Evolutionary conservation across 2,797 vertebrate genomes (phyloP), one percentile per base, ranked within the genome.

Genomic region (Lagocephalus sceleratus): DNA sequence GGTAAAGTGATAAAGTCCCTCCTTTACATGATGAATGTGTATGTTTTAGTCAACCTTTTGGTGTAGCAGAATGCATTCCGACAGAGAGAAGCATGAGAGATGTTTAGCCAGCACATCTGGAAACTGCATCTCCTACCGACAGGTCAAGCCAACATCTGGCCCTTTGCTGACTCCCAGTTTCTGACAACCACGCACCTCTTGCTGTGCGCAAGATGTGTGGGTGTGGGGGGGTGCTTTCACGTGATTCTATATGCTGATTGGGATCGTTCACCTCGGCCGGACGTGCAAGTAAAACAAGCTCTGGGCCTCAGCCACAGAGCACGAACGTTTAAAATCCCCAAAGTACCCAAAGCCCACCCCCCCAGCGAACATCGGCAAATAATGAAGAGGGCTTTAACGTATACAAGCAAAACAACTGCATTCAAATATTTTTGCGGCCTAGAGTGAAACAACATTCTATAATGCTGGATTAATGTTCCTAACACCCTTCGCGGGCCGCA

Each of bases 261-360:
- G 66, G 71, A 85, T 85, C 64, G 73, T 64, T 25, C 75, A 81
- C 53, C 43, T 21, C 65, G 59, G 69, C 46, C 65, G 26, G 51
- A 74, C 56, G 62, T 75, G 76, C 53, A 51, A 65, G 63, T 40
- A 21, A 17, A 51, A 53, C 53, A 19, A 46, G n/a, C 71, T 73
- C 60, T 81, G 68, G 60, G 75, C 39, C 57, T 60, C 50, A 87
- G 87, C 84, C 17, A 19, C 10, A 20, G 41, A 10, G n/a, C 11
- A 20, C 5, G 8, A 7, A 43, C 41, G 20, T 41, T 41, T 41
- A 19, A 41, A 43, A 89, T 82, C 81, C 64, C 50, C 44, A 48
- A 67, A 70, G 67, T 75, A 87, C 75, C 70, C n/a, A n/a, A n/a
- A n/a, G 75, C 66, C 53, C 15, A 3, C 14, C 5, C 2, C 5